Evolutionary conservation across 2,888 invertebrate species (phyloP).

Genomic region (Meiosimyza decipiens): DNA sequence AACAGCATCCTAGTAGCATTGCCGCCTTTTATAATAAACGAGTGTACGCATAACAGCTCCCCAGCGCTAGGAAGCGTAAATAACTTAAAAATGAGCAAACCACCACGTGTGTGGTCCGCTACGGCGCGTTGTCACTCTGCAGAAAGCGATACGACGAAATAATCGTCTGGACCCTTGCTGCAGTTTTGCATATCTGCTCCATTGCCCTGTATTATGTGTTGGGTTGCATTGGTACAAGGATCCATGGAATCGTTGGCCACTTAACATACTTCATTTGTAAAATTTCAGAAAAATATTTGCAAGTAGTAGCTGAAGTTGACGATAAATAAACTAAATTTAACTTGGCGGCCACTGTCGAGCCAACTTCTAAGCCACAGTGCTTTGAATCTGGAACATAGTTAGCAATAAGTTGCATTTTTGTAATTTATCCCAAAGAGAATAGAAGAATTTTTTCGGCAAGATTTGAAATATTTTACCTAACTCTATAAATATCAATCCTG

Average conservation of each 20-base stretch:
- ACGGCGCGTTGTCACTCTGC: constrained; percentile 22
- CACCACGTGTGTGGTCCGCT: constrained; percentile 23
- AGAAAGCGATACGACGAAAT: constrained; percentile 25
- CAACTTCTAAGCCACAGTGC: too few species aligned
- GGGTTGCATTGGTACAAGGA: too few species aligned
- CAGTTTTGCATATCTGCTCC: constrained; percentile 26
- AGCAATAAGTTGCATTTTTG: too few species aligned
- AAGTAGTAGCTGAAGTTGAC: too few species aligned
- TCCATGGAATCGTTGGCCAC: constrained; percentile 3
- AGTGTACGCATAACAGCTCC: background rate
- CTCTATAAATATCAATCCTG: too few species aligned
- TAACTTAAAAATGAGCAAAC: constrained; percentile 31
- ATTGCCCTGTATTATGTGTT: background rate
- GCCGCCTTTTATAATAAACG: constrained; percentile 14
- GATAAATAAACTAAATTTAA: too few species aligned
- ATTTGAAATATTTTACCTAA: too few species aligned
- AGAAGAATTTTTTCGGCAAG: too few species aligned
- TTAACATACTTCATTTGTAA: constrained; percentile 30
- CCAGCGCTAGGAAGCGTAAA: constrained; percentile 28
- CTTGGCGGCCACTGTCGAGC: too few species aligned
- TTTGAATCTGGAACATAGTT: too few species aligned
- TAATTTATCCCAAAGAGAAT: too few species aligned
- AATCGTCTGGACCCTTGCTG: constrained; percentile 13
- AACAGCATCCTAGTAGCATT: background rate
- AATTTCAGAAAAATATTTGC: constrained; percentile 16